Percentiles rank a stretch among this genome's conserved stretches.
Evolutionary conservation across 2,888 invertebrate genomes (phyloP).

Genomic region (Tillus elongatus): DNA sequence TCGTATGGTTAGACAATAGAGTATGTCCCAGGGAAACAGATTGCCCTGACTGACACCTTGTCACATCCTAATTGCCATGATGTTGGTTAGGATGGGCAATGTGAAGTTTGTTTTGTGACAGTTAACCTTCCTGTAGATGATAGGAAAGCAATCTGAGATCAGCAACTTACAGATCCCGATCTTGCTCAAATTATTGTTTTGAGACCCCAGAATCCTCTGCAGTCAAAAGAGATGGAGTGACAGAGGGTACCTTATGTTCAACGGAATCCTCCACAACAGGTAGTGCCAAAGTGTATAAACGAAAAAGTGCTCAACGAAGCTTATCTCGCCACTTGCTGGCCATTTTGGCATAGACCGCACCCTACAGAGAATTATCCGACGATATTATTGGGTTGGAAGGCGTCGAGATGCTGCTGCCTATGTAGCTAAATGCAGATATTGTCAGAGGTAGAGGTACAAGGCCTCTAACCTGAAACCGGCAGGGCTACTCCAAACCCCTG

Average conservation of each 20-base stretch:
- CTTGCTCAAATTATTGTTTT: conserved; percentile 21
- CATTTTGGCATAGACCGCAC: conserved; percentile 27
- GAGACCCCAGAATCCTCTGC: too few relatives aligned
- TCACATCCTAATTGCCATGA: conserved; percentile 24
- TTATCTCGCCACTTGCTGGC: too few relatives aligned
- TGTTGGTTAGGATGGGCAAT: neutral
- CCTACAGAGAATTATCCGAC: conserved; percentile 14
- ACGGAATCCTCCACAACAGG: conserved; percentile 24
- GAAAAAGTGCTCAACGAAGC: too few relatives aligned
- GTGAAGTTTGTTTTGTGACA: conserved; percentile 12
- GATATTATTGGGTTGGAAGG: conserved; percentile 26
- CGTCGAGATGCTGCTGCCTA: conserved; percentile 18
- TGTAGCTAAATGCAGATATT: conserved; percentile 23
- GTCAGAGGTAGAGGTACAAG: conserved; percentile 28
- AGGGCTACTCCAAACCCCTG: conserved; percentile 26
- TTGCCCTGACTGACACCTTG: conserved; percentile 36
- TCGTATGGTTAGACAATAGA: conserved; percentile 32
- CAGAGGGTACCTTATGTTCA: conserved; percentile 21
- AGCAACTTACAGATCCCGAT: conserved; percentile 21
- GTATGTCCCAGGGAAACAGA: conserved; percentile 35
- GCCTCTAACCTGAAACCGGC: conserved; percentile 23
- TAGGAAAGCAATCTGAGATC: conserved; percentile 9
- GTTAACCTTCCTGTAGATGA: conserved; percentile 15
- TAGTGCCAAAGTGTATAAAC: too few relatives aligned
- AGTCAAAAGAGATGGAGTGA: conserved; percentile 17